Base-by-base conservation (phyloP, 2,113 vertebrate genomes). In the Herpetotheres cachinnans region DNA sequence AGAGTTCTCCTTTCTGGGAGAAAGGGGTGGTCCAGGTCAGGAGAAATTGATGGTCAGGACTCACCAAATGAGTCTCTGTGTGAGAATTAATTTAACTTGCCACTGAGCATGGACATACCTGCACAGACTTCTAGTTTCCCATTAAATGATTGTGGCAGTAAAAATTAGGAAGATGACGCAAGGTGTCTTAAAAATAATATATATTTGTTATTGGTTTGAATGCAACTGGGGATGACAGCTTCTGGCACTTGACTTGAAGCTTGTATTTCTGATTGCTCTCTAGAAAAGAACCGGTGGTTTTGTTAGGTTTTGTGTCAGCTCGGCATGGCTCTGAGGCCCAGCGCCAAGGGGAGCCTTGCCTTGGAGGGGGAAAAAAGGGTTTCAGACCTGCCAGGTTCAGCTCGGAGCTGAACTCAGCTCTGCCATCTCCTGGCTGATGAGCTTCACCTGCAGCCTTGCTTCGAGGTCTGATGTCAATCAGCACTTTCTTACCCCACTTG, bases 341-440 rank as follows among this genome's bases (percentile, higher is more conserved):
- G 58, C 20, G 11, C 36, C 7, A 46, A 59, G 19, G 5, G 32
- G 13, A 25, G 3, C 17, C 15, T 56, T 30, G 13, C 25, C 16
- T 25, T 40, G 40, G 40, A 20, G 14, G 11, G 32, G 16, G 7
- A 3, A 7, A 29, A 26, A 36, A 9, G 5, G 16, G 9, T 11
- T 69, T 63, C 8, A 6, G 18, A 40, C 3, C 13, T 0, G 1
- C 2, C 6, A 25, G 25, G 22, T 34, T 62, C n/a, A n/a, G n/a
- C n/a, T n/a, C n/a, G n/a, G n/a, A 29, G 80, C 30, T 44, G 36
- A 29, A 18, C 67, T 84, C 36, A 9, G 29, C 62, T 80, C 67
- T 80, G 67, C 81, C 67, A 55, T 17, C 81, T 89, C 54, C 67
- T 69, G 82, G 54, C 40, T 50, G 54, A 29, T 50, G 47, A n/a